These are phyloP conservation scores for Lemur catta DNA, from an alignment of 2,797 vertebrate species.

Conservation along the genomic window DNA sequence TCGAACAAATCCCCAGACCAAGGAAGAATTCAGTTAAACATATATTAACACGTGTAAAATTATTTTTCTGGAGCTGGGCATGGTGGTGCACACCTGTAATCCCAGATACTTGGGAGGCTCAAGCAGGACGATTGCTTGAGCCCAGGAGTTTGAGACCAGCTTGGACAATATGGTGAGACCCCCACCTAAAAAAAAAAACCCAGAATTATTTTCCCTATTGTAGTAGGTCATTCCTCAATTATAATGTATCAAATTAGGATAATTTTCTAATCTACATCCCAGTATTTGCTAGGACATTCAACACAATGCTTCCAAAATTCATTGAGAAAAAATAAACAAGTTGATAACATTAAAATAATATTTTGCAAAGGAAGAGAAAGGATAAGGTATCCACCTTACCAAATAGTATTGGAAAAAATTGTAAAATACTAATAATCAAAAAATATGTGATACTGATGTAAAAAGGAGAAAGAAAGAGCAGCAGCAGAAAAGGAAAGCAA, in stretches of 20 bases:
- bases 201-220: background rate
- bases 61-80: background rate
- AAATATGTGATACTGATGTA: background rate
- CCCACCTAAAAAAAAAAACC: background rate
- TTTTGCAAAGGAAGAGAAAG: background rate
- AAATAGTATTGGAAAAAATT: conserved; percentile 28
- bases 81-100: too few relatives aligned
- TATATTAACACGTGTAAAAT: background rate
- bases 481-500: background rate
- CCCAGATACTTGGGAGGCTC: too few relatives aligned
- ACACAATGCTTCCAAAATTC: background rate
- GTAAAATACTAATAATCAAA: conserved; percentile 33
- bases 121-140: too few relatives aligned
- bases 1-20: background rate
- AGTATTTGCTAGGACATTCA: background rate
- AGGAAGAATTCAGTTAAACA: background rate
- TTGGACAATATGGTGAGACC: too few relatives aligned
- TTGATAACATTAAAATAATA: background rate
- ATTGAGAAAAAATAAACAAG: conserved; percentile 14
- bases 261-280: background rate
- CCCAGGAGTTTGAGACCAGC: too few relatives aligned
- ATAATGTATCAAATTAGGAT: background rate
- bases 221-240: background rate
- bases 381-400: background rate
- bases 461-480: background rate